A percentile compares a stretch with the other conserved stretches of the same genome.
Conservation (phyloP, 2,888 invertebrate genomes). For the Macrostomum cliftonense region DNA sequence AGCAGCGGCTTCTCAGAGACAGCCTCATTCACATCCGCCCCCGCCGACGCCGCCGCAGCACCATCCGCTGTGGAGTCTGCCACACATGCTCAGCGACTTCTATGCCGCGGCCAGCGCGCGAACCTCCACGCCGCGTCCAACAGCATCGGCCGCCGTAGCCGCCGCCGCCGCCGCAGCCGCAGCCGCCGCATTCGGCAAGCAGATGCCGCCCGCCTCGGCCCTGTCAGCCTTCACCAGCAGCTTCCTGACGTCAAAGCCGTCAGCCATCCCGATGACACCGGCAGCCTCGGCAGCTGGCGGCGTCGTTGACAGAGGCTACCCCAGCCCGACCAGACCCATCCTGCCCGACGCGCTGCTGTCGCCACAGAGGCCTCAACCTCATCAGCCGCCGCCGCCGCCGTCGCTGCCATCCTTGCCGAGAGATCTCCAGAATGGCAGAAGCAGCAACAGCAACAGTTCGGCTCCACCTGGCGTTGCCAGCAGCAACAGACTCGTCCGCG, state of each 20-base stretch:
- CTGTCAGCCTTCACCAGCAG: slow-evolving; percentile 13
- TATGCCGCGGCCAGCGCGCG: slow-evolving; percentile 13
- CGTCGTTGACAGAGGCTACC: no score
- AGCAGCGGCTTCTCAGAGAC: slow-evolving; percentile 37
- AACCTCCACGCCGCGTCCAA: slow-evolving; percentile 14
- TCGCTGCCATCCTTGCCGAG: no score
- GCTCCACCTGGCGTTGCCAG: neutral
- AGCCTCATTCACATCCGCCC: no score
- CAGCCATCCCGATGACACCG: neutral
- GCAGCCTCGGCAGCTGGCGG: no score
- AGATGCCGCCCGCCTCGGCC: slow-evolving; percentile 14
- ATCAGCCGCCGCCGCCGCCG: no score
- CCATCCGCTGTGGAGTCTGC: slow-evolving; percentile 18
- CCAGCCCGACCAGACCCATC: no score
- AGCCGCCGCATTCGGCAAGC: slow-evolving; percentile 43
- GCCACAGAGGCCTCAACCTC: no score
- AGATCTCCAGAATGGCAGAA: no score
- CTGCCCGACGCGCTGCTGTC: neutral
- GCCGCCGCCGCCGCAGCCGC: slow-evolving; percentile 49
- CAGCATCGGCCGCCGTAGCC: slow-evolving; percentile 45
- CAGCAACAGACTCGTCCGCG: neutral
- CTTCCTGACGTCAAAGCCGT: slow-evolving; percentile 19
- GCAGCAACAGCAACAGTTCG: neutral
- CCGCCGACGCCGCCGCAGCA: no score
- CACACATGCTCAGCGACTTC: slow-evolving; percentile 48